Base-by-base conservation (phyloP, 2,797 vertebrate species). In the Hypotaenidia okinawae region DNA sequence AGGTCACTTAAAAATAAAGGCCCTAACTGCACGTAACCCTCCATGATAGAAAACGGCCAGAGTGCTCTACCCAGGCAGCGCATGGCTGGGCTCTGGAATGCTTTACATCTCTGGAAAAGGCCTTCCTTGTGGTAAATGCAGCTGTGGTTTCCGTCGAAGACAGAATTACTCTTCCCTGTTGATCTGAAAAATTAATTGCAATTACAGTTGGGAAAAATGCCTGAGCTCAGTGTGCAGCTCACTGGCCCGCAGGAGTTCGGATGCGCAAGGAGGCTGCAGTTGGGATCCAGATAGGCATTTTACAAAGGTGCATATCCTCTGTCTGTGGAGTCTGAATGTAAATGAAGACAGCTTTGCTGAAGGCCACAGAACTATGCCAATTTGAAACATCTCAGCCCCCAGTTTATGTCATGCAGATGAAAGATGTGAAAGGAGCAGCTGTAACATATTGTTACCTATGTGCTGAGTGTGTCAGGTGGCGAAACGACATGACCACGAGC, bases 161-260 rank as follows among this genome's bases (percentile, higher is more conserved):
- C n/a, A 87, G 62, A 84, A 66, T n/a, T 11, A 22, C 23, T 91
- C 84, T 61, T 24, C 52, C 45, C 51, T 33, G 41, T 70, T 83
- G 45, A 68, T 87, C 81, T 62, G 59, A 88, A 86, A 91, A 85
- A 78, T 47, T 58, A 66, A 11, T 59, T 66, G 55, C 69, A 84
- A 39, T 78, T 51, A 45, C 21, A 58, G 35, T 32, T 54, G 86
- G 73, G 73, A 86, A 63, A 73, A 84, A 78, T 12, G 52, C n/a
- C 70, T 19, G 16, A 55, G 55, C 39, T 72, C 33, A 58, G 62
- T 0, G 3, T 59, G 69, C 35, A 81, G 11, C 37, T 84, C 52
- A 10, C 45, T 2, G 3, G n/a, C 28, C 28, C 43, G 39, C 70
- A 67, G 32, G 25, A 79, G 43, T 68, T 77, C 0, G 4, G 16